Base-by-base conservation (phyloP, 30 jellyfish, hydroid and myxozoan genomes). In the Aurelia aurita region DNA sequence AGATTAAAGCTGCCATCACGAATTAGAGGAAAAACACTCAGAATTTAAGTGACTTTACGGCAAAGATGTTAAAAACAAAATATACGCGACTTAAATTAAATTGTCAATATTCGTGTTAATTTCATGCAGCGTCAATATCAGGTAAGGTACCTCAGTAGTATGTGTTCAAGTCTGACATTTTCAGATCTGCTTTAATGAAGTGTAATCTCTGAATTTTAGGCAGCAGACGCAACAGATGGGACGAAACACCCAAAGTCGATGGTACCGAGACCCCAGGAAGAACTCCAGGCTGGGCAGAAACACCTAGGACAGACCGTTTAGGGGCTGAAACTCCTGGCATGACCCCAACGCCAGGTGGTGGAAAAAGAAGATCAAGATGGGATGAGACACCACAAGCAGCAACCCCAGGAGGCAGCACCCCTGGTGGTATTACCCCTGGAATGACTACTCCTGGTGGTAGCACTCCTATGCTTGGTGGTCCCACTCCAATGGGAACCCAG, bases 261-360 rank as follows among this genome's bases (percentile, higher is more conserved):
- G 92, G 97, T 2, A 80, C 96, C 2, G 99, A 94, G 63, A 94
- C 99, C 21, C 99, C 99, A 6, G 99, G 99, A 23, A 86, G 99
- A 58, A 94, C 99, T 27, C 99, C 99, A 1, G 99, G 99, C 20
- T 94, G 99, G 99, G 99, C 99, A 23, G 99, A 95, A 60, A 95
- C 99, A 8, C 99, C 99, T 23, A 79, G 94, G 69, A 95, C 98
- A 22, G 99, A 95, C 69, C 91, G 98, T 5, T 72, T 88, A 15
- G 98, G 99, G 25, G 93, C 97, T 7, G 98, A 95, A 55, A 95
- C 99, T 12, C 99, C 99, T 54, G 98, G 98, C 16, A 95, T 90
- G 99, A 95, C 99, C 13, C 98, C 99, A 12, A 90, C 99, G 20
- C 98, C 99, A 4, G 93, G 95, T 22, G 98, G 97, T 21, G 97